Evolutionary conservation across 2,888 invertebrate genomes (phyloP), one percentile per base, ranked within the genome.

Genomic region (Sipha maydis): DNA sequence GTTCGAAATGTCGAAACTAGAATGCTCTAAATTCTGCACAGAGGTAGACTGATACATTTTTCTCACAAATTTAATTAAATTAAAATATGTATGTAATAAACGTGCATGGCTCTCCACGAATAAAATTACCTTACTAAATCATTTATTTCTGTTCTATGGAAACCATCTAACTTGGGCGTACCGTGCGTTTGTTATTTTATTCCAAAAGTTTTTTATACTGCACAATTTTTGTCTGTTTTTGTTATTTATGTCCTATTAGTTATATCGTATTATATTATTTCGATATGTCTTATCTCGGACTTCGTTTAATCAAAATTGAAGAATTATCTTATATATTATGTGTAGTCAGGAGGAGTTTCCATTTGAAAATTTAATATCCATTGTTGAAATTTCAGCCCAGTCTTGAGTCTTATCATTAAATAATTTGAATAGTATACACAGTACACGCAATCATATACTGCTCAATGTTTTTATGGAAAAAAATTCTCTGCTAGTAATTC

Each of bases 371-470:
- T 1, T 67, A 67, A 67, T 67, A 69, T 28, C n/a, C 25, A 61
- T 21, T 61, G 61, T 61, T 11, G 69, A 69, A 69, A 28, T 69
- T 28, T n/a, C n/a, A n/a, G 69, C n/a, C 8, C 28, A 28, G 28
- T 69, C 69, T 69, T n/a, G 69, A 28, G n/a, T 69, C 69, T 69
- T 69, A 69, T 69, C 69, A n/a, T 69, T 69, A 69, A 69, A 69
- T 69, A 1, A 69, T 69, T 69, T 69, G 69, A 69, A 69, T 28
- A 69, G 69, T 69, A 69, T 28, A 69, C 69, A n/a, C n/a, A n/a
- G 21, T n/a, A 69, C n/a, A 69, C 69, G 69, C 69, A 11, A 69
- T 69, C n/a, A 2, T 69, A 61, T 3, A 61, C 61, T 21, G 25
- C 25, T 21, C 25, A n/a, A 8, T 69, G 3, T 69, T 69, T 69